Evolutionary conservation across 2,888 invertebrate genomes (phyloP).

Genomic region (Brachyptera risi): DNA sequence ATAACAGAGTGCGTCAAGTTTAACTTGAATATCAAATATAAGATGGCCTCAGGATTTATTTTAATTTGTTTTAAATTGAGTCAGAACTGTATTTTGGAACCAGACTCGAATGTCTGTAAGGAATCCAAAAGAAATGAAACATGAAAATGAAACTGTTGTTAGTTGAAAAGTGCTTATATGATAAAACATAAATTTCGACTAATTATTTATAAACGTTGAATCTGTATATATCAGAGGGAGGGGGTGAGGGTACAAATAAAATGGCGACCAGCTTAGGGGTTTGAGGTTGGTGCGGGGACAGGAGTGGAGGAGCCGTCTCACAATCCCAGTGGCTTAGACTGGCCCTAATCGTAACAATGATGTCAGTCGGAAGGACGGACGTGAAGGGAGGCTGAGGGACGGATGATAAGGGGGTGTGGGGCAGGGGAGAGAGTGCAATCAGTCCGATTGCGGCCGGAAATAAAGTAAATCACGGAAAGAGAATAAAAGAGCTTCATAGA

Average conservation of each 20-base stretch:
- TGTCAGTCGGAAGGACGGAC: constrained; percentile 1
- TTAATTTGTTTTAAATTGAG: too few relatives aligned
- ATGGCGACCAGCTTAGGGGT: not conserved
- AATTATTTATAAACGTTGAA: not conserved
- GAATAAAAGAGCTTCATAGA: constrained; percentile 11
- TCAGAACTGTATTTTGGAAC: too few relatives aligned
- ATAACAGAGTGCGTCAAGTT: too few relatives aligned
- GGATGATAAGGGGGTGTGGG: not conserved
- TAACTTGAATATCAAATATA: too few relatives aligned
- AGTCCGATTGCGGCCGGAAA: constrained; percentile 23
- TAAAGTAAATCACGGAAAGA: constrained; percentile 17
- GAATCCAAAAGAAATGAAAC: too few relatives aligned
- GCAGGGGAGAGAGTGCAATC: constrained; percentile 17
- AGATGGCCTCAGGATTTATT: too few relatives aligned
- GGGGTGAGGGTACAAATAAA: too few relatives aligned
- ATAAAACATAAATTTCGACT: too few relatives aligned
- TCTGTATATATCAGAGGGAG: not conserved
- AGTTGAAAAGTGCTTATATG: too few relatives aligned
- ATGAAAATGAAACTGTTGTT: too few relatives aligned
- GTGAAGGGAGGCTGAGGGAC: not conserved
- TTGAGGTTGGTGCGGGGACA: not conserved
- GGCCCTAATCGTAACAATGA: constrained; percentile 21
- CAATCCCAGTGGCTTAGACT: too few relatives aligned
- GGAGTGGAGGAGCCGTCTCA: not conserved
- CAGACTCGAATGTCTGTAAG: too few relatives aligned